phyloP scores from a whole-genome alignment of 2,113 vertebrate genomes.

The Bos javanicus region DNA sequence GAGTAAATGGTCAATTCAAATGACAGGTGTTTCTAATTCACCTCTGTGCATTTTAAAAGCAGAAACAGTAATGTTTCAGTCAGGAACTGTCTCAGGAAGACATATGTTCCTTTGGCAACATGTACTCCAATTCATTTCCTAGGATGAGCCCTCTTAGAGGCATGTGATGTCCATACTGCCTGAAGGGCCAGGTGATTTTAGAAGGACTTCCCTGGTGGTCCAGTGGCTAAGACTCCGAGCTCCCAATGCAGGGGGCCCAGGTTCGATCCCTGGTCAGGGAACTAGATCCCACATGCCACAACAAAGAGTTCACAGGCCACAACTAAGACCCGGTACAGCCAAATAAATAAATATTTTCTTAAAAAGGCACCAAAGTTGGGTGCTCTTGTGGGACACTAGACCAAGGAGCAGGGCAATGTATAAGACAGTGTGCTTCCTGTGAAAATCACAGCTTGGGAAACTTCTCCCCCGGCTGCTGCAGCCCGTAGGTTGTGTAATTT shows the following conservation, averaged over 20 bases:
- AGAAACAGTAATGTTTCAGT: background rate
- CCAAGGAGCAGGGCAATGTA: slow-evolving; percentile 34
- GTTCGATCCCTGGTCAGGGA: background rate
- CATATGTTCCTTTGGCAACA: background rate
- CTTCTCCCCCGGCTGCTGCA: slow-evolving; percentile 28
- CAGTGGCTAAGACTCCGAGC: background rate
- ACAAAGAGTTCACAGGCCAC: background rate
- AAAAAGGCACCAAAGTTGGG: background rate
- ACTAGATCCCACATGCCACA: background rate
- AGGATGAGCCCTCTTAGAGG: background rate
- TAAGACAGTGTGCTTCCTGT: slow-evolving; percentile 48
- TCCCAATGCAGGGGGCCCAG: background rate
- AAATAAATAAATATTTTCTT: background rate
- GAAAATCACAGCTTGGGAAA: slow-evolving; percentile 63
- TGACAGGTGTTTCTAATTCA: background rate
- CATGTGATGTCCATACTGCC: background rate
- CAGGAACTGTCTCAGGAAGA: background rate
- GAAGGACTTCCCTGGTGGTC: background rate
- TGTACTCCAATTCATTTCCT: background rate
- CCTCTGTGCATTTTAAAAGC: background rate
- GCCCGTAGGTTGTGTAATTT: slow-evolving; percentile 63
- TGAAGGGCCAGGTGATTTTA: background rate
- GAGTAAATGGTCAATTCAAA: background rate
- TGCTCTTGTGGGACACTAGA: background rate
- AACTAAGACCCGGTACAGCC: background rate